Conservation (phyloP, 2,113 vertebrate genomes). For the Nothoprocta perdicaria region DNA sequence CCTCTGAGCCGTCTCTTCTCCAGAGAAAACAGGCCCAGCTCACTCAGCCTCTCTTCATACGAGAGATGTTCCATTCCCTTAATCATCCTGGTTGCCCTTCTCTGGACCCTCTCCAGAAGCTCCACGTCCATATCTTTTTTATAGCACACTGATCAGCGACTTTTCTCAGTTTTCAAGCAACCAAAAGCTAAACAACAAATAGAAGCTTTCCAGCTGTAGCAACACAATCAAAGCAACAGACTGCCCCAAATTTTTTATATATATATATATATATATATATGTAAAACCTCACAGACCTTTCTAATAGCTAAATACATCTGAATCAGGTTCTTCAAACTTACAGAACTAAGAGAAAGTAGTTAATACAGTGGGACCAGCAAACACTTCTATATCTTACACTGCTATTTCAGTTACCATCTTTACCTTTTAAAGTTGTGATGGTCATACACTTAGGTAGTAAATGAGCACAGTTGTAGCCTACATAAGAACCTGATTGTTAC, state of each 20-base stretch:
- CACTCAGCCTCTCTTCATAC: no score
- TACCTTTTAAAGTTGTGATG: not conserved
- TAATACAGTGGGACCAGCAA: not conserved
- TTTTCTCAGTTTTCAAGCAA: not conserved
- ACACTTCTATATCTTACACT: not conserved
- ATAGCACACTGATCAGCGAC: not conserved
- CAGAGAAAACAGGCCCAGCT: no score
- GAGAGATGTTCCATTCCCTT: no score
- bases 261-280: not conserved
- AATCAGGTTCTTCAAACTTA: not conserved
- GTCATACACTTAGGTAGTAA: not conserved
- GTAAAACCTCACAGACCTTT: not conserved
- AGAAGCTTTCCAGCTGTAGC: not conserved
- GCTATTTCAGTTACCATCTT: not conserved
- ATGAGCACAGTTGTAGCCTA: not conserved
- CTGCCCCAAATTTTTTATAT: no score
- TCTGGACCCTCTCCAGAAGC: no score
- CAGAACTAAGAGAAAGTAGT: not conserved
- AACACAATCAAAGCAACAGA: not conserved
- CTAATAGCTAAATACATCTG: fast-evolving
- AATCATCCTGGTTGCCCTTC: no score
- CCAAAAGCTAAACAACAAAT: not conserved
- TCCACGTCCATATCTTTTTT: no score
- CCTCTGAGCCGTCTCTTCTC: no score
- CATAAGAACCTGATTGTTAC: not conserved